These are phyloP conservation scores for Coleophora deauratella DNA, from an alignment of 2,888 invertebrate species.

Conservation along the genomic window DNA sequence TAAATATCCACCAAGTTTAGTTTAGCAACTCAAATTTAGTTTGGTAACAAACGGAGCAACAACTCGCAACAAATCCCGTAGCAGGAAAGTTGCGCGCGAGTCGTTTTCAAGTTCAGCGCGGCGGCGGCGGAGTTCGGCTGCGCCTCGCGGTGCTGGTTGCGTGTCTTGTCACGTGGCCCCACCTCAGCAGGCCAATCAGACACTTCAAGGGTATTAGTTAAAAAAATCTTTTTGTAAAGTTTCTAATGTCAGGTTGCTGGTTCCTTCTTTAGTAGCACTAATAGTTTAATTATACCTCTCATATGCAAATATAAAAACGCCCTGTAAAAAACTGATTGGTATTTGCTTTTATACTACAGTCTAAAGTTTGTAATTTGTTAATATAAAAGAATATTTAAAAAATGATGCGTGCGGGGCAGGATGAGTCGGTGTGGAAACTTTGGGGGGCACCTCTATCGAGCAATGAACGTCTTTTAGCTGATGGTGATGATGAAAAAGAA, in stretches of 20 bases:
- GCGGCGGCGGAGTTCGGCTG: constrained; percentile 18
- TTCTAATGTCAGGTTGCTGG: too few relatives aligned
- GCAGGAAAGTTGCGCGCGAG: constrained; percentile 66
- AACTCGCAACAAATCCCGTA: constrained; percentile 65
- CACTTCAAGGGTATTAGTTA: background rate
- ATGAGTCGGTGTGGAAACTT: too few relatives aligned
- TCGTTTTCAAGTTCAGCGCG: constrained; percentile 69
- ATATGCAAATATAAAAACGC: too few relatives aligned
- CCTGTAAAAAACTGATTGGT: too few relatives aligned
- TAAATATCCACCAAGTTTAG: constrained; percentile 73
- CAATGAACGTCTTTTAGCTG: too few relatives aligned
- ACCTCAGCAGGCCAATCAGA: background rate
- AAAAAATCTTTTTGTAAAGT: too few relatives aligned
- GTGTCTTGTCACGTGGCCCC: constrained; percentile 7
- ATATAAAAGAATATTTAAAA: too few relatives aligned
- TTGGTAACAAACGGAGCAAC: constrained; percentile 68
- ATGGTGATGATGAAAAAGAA: too few relatives aligned
- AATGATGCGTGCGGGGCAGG: too few relatives aligned
- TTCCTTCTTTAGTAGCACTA: background rate
- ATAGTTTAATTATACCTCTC: background rate
- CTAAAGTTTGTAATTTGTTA: too few relatives aligned
- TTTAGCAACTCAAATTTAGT: constrained; percentile 74
- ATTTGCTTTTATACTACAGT: too few relatives aligned
- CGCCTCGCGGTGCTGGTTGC: constrained; percentile 12
- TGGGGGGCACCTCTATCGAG: too few relatives aligned